phyloP scores from a whole-genome alignment of 2,888 invertebrate genomes.

The Margaritifera margaritifera region DNA sequence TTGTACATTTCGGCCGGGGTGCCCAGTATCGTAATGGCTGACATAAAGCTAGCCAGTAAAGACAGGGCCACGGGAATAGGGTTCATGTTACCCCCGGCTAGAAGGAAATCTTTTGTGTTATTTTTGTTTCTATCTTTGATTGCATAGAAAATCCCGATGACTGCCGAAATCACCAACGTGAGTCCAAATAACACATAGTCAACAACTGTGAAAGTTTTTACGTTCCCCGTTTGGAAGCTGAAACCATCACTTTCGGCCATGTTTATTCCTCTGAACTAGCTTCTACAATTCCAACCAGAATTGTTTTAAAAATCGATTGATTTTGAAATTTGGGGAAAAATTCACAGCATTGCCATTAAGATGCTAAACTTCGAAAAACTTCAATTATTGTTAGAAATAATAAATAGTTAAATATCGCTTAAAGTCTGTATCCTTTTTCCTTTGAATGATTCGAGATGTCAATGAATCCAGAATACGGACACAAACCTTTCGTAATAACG shows the following conservation, averaged over 20 bases:
- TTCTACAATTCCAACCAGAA: too few species aligned
- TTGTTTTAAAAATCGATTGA: too few species aligned
- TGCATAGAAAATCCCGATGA: constrained; percentile 66
- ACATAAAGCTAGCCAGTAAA: constrained; percentile 72
- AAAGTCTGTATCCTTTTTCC: too few species aligned
- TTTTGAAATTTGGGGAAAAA: too few species aligned
- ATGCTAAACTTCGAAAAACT: too few species aligned
- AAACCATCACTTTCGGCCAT: constrained; percentile 24
- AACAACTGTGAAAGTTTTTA: constrained; percentile 44
- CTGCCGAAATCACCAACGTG: constrained; percentile 59
- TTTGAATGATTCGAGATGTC: too few species aligned
- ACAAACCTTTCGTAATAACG: too few species aligned
- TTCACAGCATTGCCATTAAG: too few species aligned
- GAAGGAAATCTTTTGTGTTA: constrained; percentile 62
- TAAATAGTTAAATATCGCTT: too few species aligned
- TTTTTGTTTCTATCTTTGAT: constrained; percentile 59
- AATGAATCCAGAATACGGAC: too few species aligned
- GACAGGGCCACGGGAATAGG: constrained; percentile 68
- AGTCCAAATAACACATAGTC: constrained; percentile 67
- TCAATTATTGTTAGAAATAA: too few species aligned
- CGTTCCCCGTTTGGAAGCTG: constrained; percentile 52
- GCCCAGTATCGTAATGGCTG: constrained; percentile 70
- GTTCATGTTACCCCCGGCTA: constrained; percentile 69
- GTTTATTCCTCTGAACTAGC: background rate
- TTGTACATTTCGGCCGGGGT: constrained; percentile 70